Conservation (phyloP, 2,888 invertebrate species). For the Perizoma affinitatum region DNA sequence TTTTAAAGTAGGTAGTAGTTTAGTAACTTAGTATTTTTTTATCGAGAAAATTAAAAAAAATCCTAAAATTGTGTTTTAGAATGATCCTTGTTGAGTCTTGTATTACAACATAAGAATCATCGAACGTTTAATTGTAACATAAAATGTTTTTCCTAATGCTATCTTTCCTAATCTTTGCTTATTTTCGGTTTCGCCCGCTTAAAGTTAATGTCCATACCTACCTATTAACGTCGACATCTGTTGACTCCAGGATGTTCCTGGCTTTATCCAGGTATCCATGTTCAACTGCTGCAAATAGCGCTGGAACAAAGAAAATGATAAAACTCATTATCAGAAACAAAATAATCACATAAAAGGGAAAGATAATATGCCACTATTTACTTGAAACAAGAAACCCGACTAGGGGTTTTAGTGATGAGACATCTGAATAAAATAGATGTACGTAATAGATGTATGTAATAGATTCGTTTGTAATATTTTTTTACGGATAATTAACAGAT, state of each 20-base stretch:
- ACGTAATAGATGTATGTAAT: too few species aligned
- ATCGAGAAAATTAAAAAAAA: too few species aligned
- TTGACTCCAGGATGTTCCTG: conserved; percentile 94
- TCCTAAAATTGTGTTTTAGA: too few species aligned
- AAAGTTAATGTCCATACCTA: conserved; percentile 84
- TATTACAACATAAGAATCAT: too few species aligned
- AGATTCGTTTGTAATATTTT: background rate
- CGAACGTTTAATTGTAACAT: too few species aligned
- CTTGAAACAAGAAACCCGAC: conserved; percentile 7
- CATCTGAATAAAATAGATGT: background rate
- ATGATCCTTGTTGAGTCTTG: too few species aligned
- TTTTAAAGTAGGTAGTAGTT: too few species aligned
- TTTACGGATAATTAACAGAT: background rate
- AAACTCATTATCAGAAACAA: background rate
- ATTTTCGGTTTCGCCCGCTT: too few species aligned
- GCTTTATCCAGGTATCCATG: conserved; percentile 97
- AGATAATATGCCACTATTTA: conserved; percentile 17
- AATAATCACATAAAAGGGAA: background rate
- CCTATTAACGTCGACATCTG: conserved; percentile 97
- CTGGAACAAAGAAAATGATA: conserved; percentile 85
- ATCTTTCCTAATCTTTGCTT: too few species aligned
- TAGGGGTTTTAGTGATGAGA: background rate
- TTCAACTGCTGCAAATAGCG: conserved; percentile 97
- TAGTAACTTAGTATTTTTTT: too few species aligned
- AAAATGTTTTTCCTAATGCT: too few species aligned